These are phyloP conservation scores for Eutolmus rufibarbis DNA, from an alignment of 2,888 invertebrate genomes.

Conservation along the genomic window DNA sequence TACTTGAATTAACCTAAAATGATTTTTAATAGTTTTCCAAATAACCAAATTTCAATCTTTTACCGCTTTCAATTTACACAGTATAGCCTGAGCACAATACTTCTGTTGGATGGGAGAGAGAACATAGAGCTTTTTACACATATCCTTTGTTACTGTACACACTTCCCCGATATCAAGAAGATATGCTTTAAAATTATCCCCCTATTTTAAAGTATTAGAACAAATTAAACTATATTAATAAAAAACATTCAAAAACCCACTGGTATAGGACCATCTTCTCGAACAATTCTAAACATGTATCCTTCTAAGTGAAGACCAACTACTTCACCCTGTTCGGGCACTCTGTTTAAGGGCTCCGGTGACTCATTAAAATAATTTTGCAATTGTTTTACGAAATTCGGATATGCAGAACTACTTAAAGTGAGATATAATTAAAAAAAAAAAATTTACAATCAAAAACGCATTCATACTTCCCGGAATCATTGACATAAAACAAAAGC, in stretches of 20 bases:
- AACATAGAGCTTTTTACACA: constrained; percentile 9
- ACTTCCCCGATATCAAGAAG: constrained; percentile 43
- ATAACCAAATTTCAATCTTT: neutral
- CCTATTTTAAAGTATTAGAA: neutral
- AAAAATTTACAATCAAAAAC: neutral
- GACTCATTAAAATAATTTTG: constrained; percentile 34
- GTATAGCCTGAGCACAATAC: constrained; percentile 39
- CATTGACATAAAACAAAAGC: constrained; percentile 40
- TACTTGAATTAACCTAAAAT: constrained; percentile 9
- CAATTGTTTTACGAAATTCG: neutral
- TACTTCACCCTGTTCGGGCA: constrained; percentile 43
- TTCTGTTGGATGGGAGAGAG: constrained; percentile 27
- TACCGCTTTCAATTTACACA: constrained; percentile 45
- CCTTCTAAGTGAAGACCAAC: constrained; percentile 40
- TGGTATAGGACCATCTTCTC: constrained; percentile 39
- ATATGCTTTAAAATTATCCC: neutral
- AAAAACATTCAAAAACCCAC: neutral
- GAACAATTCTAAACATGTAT: constrained; percentile 44
- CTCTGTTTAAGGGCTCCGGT: neutral
- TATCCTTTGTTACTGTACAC: constrained; percentile 9
- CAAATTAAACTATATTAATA: neutral
- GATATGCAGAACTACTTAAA: neutral
- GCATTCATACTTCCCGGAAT: constrained; percentile 14
- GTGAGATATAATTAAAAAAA: neutral
- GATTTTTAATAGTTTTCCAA: neutral